phyloP scores from a whole-genome alignment of 2,797 vertebrate species.

The Menidia menidia region DNA sequence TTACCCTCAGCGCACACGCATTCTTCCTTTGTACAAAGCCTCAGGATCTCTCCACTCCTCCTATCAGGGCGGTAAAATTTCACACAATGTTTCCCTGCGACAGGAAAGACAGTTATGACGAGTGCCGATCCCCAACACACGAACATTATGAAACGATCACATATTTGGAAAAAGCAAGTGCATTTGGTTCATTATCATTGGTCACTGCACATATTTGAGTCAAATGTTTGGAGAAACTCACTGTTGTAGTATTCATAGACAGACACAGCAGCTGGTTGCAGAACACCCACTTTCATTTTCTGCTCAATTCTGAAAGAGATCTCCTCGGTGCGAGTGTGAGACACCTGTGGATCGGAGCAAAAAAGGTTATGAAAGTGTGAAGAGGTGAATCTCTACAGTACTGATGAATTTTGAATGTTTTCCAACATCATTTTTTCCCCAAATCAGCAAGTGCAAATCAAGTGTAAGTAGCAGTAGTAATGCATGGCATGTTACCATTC shows the following conservation, averaged over 20 bases:
- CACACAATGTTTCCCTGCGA: slow-evolving; percentile 73
- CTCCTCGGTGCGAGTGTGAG: slow-evolving; percentile 53
- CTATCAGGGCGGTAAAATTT: slow-evolving; percentile 84
- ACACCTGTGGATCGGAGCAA: slow-evolving; percentile 47
- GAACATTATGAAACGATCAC: not conserved
- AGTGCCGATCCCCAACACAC: not conserved
- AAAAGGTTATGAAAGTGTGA: not conserved
- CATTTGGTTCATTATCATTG: not conserved
- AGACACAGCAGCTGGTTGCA: slow-evolving; percentile 83
- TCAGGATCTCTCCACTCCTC: slow-evolving; percentile 66
- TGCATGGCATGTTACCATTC: too few relatives aligned
- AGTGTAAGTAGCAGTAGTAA: too few relatives aligned
- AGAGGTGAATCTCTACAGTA: too few relatives aligned
- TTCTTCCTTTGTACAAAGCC: slow-evolving; percentile 70
- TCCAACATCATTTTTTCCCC: too few relatives aligned
- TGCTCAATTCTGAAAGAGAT: slow-evolving; percentile 61
- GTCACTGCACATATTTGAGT: not conserved
- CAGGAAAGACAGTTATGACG: not conserved
- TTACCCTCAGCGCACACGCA: slow-evolving; percentile 87
- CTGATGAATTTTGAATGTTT: too few relatives aligned
- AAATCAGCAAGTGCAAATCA: too few relatives aligned
- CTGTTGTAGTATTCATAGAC: slow-evolving; percentile 85
- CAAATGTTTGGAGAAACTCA: slow-evolving; percentile 34
- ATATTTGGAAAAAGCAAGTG: not conserved
- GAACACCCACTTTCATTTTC: slow-evolving; percentile 50